Evolutionary conservation across 2,113 vertebrate species (phyloP), one percentile per base, ranked within the genome.

Genomic region (Bothrops jararaca): DNA sequence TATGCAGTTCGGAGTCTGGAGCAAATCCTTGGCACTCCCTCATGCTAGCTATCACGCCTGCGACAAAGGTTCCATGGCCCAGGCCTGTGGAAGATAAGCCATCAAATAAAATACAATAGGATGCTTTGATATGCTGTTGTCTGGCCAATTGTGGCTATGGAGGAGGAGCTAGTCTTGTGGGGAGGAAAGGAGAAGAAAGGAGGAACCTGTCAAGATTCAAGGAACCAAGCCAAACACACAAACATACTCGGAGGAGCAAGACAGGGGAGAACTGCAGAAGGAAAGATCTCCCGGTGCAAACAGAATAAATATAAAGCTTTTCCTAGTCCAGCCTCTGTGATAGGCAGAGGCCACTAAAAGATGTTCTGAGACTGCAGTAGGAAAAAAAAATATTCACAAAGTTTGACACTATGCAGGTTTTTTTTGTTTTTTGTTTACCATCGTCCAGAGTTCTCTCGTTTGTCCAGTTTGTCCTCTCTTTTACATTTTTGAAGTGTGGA

Each of bases 401-500:
- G 5, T 26, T n/a, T 8, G 29, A 52, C 50, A 5, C 26, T 87
- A n/a, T n/a, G 86, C 86, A 87, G 10, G 10, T 12, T 29, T 11
- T 1, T 11, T 12, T 60, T 8, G 0, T 34, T 69, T 69, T 57
- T 56, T 56, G n/a, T 74, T 97, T 94, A 99, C 99, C 99, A 0
- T 99, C 99, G 80, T 99, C 99, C 96, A 99, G 98, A 0, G 99
- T 99, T 95, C 99, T 99, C 95, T 99, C 99, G 11, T 99, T 99
- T 74, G 99, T 99, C 99, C 99, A 99, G 97, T 99, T 99, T 95
- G 99, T 99, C 95, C 99, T 98, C 94, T 99, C 99, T 96, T 99
- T 99, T 56, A 99, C 99, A 15, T 99, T 99, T 97, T 99, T 99
- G 96, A 99, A 99, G 95, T 99, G 99, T 10, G 99, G 99, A 93